Evolutionary conservation across 1,140 invertebrate species (phyloP), one percentile per base, ranked within the genome.

Genomic region (Drosophila varians): DNA sequence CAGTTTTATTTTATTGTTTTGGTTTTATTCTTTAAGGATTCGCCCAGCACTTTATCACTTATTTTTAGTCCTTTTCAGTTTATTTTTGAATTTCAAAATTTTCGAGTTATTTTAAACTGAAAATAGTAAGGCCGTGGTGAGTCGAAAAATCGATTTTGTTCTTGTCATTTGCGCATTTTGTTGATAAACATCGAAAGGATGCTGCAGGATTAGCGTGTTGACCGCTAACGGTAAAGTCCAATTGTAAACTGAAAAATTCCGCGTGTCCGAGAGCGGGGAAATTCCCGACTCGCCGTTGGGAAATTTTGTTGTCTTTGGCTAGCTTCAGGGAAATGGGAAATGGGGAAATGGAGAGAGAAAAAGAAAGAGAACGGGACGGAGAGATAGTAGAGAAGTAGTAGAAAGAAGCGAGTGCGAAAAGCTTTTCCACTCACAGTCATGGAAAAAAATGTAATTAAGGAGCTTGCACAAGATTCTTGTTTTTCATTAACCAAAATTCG

Each of bases 281-380:
- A 68, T 45, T 53, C 38, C 26, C 51, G 43, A 66, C 64, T 66
- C 60, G 61, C 36, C 26, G 18, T 2, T 12, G 62, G 62, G 62
- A 66, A 66, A 66, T 66, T 64, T 66, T 65, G 62, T 66, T 66
- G 60, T 49, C 57, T 62, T 65, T 66, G 61, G 23, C 60, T 66
- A 52, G 45, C 36, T 14, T 31, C n/a, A 28, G 49, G 40, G 25
- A 64, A 43, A 51, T 26, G 52, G 40, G 61, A 51, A 40, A 26
- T 31, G 8, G 16, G 26, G 18, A 21, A 62, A 28, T 38, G 36
- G 11, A 19, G 57, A 42, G 56, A 57, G 4, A 16, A 12, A 7
- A 8, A 14, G 26, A 49, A 21, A 51, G 62, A 14, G 26, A 49
- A 21, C 42, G 62, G 14, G 14, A 12, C 36, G n/a, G 43, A 23